Evolutionary conservation across 2,113 vertebrate genomes (phyloP).

Genomic region (Neodontobutis hainanensis): DNA sequence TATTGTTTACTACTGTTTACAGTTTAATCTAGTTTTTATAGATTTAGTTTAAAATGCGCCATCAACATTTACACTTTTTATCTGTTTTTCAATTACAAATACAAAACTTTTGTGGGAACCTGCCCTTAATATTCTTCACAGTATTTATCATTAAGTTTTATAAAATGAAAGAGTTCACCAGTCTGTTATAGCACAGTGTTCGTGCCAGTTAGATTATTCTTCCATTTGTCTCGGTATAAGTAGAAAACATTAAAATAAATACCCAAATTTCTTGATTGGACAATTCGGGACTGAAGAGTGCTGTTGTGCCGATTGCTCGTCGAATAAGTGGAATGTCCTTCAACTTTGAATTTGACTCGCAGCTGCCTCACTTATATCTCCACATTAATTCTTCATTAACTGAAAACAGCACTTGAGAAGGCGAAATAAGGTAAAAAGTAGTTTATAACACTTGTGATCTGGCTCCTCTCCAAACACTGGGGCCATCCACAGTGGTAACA

Average conservation of each 20-base stretch:
- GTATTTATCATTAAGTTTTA: too few species aligned
- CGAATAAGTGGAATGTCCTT: background rate
- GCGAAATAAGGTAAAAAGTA: constrained; percentile 12
- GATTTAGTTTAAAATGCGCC: too few species aligned
- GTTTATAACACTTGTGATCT: constrained; percentile 3
- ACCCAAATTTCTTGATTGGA: background rate
- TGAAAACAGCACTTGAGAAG: constrained; percentile 5
- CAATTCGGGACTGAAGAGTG: background rate
- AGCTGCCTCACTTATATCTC: background rate
- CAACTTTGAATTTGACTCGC: background rate
- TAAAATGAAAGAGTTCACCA: background rate
- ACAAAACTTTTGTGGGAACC: too few species aligned
- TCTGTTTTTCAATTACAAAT: too few species aligned
- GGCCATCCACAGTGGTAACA: constrained; percentile 25
- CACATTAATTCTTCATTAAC: constrained; percentile 4
- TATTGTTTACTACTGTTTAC: too few species aligned
- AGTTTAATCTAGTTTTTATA: too few species aligned
- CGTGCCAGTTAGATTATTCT: background rate
- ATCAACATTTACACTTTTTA: too few species aligned
- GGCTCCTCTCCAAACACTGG: constrained; percentile 19
- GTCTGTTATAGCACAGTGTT: background rate
- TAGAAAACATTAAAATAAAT: background rate
- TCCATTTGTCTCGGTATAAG: background rate
- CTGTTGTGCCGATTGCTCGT: background rate
- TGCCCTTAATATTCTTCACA: too few species aligned